Evolutionary conservation across 2,888 invertebrate species (phyloP), one percentile per base, ranked within the genome.

Genomic region (Xanthostigma xanthostigma): DNA sequence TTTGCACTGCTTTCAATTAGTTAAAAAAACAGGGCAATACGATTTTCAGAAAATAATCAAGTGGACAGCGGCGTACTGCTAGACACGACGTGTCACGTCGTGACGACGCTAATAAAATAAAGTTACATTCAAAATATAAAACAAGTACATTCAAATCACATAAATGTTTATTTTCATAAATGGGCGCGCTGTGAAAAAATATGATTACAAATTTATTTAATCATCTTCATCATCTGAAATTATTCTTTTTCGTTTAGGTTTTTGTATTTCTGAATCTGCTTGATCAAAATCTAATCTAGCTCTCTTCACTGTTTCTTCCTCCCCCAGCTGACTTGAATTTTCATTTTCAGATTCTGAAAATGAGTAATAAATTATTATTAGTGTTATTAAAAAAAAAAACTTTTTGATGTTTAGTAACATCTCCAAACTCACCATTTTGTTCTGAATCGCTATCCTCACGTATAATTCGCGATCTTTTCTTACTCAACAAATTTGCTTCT

Each of bases 221-320:
- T 56, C 53, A 43, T 60, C 60, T 48, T 60, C 61, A 56, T 62
- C 61, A 50, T 60, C 61, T 14, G 56, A 55, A 42, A 62, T 51
- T 42, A 62, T 49, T 49, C 59, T 58, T 33, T 51, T 54, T 41
- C 55, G 52, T 48, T 62, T 63, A 5, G 46, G 44, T 33, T 46
- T 54, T n/a, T 56, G 57, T 36, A 52, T 56, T 41, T 59, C 59
- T 27, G 51, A 49, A 52, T 61, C 58, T 35, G n/a, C n/a, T n/a
- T 60, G 58, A 50, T 56, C 56, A 8, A 59, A 58, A 41, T 35
- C 13, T 12, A 53, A 49, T 50, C 56, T 49, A 36, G 34, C 44
- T 46, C 59, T 53, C 50, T 59, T 57, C 37, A 36, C 27, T 47
- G 36, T 9, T 42, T 9, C 17, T 40, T 41, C 12, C 37, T 47